A percentile compares a stretch with the other conserved stretches of the same genome.
phyloP scores from a whole-genome alignment of 1,140 invertebrate species.

The Meloidogyne exigua region DNA sequence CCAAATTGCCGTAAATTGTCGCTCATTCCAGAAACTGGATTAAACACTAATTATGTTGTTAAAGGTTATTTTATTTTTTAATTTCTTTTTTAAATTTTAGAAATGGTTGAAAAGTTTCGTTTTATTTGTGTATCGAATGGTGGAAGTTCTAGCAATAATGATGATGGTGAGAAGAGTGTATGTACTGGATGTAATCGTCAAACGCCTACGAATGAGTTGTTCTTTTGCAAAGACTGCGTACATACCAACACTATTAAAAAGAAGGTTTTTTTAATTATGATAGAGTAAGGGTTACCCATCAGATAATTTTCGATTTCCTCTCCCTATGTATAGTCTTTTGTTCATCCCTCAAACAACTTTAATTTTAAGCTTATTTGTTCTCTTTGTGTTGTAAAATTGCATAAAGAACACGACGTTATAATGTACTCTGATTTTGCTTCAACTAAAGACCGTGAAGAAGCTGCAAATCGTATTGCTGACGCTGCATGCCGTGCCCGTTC shows the following conservation, averaged over 20 bases:
- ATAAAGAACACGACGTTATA: conserved; percentile 10
- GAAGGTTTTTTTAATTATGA: not conserved
- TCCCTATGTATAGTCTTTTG: too few relatives aligned
- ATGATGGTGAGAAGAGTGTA: not conserved
- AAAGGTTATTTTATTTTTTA: conserved; percentile 9
- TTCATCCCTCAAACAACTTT: too few relatives aligned
- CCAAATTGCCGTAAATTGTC: conserved; percentile 23
- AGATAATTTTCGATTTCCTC: too few relatives aligned
- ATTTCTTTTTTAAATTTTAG: conserved; percentile 5
- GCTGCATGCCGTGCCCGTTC: not conserved
- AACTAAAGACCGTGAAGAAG: conserved; percentile 6
- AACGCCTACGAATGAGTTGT: conserved; percentile 6
- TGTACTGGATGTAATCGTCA: conserved; percentile 5
- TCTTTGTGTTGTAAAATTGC: conserved; percentile 7
- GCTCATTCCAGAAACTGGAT: conserved; percentile 2
- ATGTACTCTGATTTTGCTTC: not conserved
- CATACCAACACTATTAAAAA: not conserved
- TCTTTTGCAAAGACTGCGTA: conserved; percentile 10
- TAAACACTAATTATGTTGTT: conserved; percentile 18
- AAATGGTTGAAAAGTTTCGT: conserved; percentile 23
- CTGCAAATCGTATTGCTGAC: conserved; percentile 1
- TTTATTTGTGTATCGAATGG: not conserved
- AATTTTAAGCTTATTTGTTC: conserved; percentile 9
- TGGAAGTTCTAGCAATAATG: not conserved
- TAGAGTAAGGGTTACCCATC: too few relatives aligned